Percentiles rank a stretch among this genome's conserved stretches.
Evolutionary conservation across 2,888 invertebrate species (phyloP).

Genomic region (Neocrepidodera transversa): DNA sequence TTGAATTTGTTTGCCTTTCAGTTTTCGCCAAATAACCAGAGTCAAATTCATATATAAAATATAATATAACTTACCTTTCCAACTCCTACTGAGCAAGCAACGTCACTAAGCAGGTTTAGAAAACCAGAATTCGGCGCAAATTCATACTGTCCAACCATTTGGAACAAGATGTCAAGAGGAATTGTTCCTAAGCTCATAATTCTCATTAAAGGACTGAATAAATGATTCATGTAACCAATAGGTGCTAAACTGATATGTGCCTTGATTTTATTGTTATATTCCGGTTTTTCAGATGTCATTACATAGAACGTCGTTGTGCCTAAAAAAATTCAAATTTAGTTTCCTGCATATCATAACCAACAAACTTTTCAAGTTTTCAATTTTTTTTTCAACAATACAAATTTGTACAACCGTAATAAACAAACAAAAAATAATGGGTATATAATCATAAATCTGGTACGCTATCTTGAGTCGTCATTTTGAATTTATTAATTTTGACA

Average conservation of each 20-base stretch:
- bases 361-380: too few species aligned
- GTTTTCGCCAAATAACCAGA: too few species aligned
- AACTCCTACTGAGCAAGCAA: constrained; percentile 9
- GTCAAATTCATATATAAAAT: too few species aligned
- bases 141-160: constrained; percentile 64
- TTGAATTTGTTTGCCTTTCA: too few species aligned
- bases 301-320: constrained; percentile 75
- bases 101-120: constrained; percentile 51
- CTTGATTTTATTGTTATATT: constrained; percentile 70
- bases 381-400: too few species aligned
- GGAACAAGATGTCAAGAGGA: constrained; percentile 23
- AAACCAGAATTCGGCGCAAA: constrained; percentile 69
- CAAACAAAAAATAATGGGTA: too few species aligned
- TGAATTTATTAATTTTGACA: too few species aligned
- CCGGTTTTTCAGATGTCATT: constrained; percentile 67
- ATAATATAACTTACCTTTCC: constrained; percentile 10
- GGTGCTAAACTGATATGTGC: constrained; percentile 74
- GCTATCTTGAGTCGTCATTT: too few species aligned
- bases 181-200: constrained; percentile 38
- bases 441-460: too few species aligned
- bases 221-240: constrained; percentile 68
- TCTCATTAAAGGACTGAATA: constrained; percentile 52
- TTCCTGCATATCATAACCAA: too few species aligned
- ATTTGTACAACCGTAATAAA: too few species aligned
- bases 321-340: constrained; percentile 21